Base-by-base conservation (phyloP, 2,888 invertebrate genomes). In the Cryptops parisi region DNA sequence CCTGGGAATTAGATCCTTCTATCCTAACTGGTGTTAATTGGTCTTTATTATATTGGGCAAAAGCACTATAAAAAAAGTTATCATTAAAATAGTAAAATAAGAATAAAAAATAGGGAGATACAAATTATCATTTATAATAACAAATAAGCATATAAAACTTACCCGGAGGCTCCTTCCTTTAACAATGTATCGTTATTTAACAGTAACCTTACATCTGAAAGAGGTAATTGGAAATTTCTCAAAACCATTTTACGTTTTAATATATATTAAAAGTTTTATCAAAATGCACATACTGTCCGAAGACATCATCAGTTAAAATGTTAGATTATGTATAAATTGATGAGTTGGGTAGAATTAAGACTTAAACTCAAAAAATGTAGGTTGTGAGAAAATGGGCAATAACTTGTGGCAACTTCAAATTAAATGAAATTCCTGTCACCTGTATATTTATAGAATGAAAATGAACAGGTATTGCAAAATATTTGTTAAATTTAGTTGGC, bases 21-120 rank as follows among this genome's bases (percentile, higher is more conserved):
- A 97, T 79, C 71, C 84, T 83, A 65, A 94, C 94, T 67, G 97
- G 94, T 69, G 94, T 94, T 74, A 97, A 82, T 78, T 98, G 97
- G 73, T 97, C 96, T 78, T 93, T 96, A 77, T 97, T 96, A 78
- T 98, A 98, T 70, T 93, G 90, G 62, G 93, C 86, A 77, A 97
- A 94, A 60, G 96, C 94, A 63, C 76, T 76, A 17, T 15, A 27
- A 47, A 47, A 26, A 17, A 24, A 17, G 2, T 27, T 24, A 23
- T 2, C n/a, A 46, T 23, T 22, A 22, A 6, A 12, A 21, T 27
- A 33, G 9, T 15, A 33, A 33, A 33, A 33, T 33, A 3, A 3
- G 6, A 33, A 33, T 6, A 33, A 33, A 9, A 15, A 6, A 33
- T 33, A 33, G 33, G 15, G 33, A 33, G 15, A 33, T 33, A 33